Evolutionary conservation across 92 coral and sea anemone genomes (phyloP).

Genomic region (Phenganax stokvisi): DNA sequence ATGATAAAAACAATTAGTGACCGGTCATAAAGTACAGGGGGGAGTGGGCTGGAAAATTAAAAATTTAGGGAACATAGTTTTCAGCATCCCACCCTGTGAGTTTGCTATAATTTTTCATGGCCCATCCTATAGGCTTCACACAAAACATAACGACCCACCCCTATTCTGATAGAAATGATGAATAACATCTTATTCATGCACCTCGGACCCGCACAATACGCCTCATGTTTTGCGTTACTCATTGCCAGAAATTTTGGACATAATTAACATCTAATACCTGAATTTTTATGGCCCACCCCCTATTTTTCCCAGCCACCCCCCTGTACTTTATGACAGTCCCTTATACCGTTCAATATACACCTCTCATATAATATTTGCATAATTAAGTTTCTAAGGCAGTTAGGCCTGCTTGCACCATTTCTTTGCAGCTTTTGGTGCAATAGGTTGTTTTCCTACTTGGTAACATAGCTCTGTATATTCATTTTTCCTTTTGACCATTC

Average conservation of each 20-base stretch:
- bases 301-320: too few relatives aligned
- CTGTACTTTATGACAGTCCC: too few relatives aligned
- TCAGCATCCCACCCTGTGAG: not conserved
- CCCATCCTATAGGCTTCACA: not conserved
- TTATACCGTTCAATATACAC: not conserved
- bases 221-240: not conserved
- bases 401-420: conserved; percentile 6
- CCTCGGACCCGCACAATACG: not conserved
- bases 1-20: not conserved
- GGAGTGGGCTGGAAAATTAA: not conserved
- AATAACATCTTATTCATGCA: not conserved
- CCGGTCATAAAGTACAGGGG: not conserved
- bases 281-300: too few relatives aligned
- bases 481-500: conserved; percentile 46
- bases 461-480: conserved; percentile 48
- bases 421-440: conserved; percentile 35
- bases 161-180: not conserved
- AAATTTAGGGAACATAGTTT: not conserved
- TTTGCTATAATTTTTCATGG: not conserved
- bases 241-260: too few relatives aligned
- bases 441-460: conserved; percentile 26
- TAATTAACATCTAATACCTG: too few relatives aligned
- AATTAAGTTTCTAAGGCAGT: not conserved
- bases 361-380: not conserved
- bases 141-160: conserved; percentile 1